Conservation (phyloP, 2,888 invertebrate genomes). For the Drosophila cracens region DNA sequence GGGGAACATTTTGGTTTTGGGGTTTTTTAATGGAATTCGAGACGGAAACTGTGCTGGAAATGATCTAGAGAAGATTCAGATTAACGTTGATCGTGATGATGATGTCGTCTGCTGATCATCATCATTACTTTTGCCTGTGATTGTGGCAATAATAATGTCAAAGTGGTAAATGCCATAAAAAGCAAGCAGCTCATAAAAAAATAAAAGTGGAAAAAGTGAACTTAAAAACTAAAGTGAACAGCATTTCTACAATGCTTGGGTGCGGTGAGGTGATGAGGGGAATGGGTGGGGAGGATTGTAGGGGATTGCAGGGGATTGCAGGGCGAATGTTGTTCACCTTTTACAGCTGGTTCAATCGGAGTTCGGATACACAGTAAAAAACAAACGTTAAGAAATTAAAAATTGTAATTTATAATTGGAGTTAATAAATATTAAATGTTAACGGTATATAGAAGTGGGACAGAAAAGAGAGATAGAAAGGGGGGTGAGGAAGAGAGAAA, state of each 20-base stretch:
- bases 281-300: conserved; percentile 4
- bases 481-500: not conserved
- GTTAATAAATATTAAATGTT: not conserved
- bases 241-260: conserved; percentile 3
- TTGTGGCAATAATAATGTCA: conserved; percentile 68
- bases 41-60: conserved; percentile 4
- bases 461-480: not conserved
- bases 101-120: conserved; percentile 12
- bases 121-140: conserved; percentile 4
- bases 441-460: not conserved
- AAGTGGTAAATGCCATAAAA: conserved; percentile 71
- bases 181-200: conserved; percentile 13
- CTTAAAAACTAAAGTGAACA: conserved; percentile 22
- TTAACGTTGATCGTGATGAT: conserved; percentile 26
- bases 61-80: conserved; percentile 7
- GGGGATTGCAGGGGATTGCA: conserved; percentile 2
- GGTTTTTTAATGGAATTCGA: conserved; percentile 15
- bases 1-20: not conserved
- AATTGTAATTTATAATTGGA: not conserved
- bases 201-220: conserved; percentile 45
- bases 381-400: not conserved
- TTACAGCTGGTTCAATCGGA: conserved; percentile 39
- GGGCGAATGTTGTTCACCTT: conserved; percentile 73
- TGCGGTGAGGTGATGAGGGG: not conserved
- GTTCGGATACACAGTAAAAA: conserved; percentile 8